phyloP scores from a whole-genome alignment of 2,113 vertebrate species.

The Cinclus cinclus region DNA sequence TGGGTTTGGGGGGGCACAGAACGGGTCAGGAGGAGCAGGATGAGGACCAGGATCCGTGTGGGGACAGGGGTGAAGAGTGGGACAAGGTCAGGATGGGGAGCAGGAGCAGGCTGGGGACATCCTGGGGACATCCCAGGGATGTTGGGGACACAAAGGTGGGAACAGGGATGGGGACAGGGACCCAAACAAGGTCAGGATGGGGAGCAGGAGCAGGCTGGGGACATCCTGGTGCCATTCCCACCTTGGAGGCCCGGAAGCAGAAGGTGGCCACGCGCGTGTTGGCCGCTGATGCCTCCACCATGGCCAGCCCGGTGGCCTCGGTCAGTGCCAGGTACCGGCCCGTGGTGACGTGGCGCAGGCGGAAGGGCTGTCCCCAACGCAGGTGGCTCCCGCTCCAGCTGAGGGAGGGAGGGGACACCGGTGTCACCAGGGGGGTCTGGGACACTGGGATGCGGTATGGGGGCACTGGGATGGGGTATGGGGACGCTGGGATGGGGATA shows the following conservation, averaged over 20 bases:
- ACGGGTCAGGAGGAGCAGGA: too few species aligned
- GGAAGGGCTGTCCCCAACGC: not conserved
- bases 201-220: too few species aligned
- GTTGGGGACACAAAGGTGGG: too few species aligned
- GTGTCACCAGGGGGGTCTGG: not conserved
- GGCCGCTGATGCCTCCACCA: not conserved
- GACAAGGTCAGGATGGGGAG: too few species aligned
- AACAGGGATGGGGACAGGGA: not conserved
- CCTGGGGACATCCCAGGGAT: too few species aligned
- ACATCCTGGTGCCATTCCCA: not conserved
- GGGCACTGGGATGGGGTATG: not conserved
- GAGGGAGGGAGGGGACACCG: not conserved
- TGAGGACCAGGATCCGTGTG: too few species aligned
- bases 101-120: too few species aligned
- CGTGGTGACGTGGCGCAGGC: not conserved
- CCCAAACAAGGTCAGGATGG: not conserved
- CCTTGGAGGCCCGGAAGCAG: not conserved
- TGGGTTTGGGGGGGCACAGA: not conserved
- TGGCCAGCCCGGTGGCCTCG: not conserved
- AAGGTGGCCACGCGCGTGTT: not conserved
- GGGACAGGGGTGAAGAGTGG: too few species aligned
- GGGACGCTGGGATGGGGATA: not conserved
- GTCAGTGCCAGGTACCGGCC: not conserved
- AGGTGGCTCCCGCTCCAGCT: not conserved
- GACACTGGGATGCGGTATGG: too few species aligned